Evolutionary conservation across 2,797 vertebrate species (phyloP), one percentile per base, ranked within the genome.

Genomic region (Threskiornis aethiopicus): DNA sequence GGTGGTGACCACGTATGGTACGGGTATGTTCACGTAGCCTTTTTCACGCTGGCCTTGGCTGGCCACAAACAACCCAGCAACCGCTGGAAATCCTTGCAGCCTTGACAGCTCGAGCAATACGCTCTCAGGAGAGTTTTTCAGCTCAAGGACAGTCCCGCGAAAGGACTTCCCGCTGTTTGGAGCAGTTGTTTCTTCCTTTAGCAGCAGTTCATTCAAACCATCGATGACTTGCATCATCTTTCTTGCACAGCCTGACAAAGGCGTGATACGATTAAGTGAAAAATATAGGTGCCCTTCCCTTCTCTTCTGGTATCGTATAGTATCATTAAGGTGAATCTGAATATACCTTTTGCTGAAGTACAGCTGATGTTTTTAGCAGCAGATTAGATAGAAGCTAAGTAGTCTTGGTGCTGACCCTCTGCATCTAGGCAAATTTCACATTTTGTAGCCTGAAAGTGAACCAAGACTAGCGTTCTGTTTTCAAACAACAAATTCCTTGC

Each of bases 381-480:
- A 76, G 24, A 6, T 67, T 10, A 46, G 75, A 3, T 6, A 31
- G 33, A 46, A 66, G 12, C 17, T 13, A 16, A 49, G 33, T 35
- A 24, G 5, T n/a, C 37, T 39, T 59, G 16, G 28, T 47, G 21
- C 55, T 49, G 61, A 5, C n/a, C 67, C 28, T 41, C 47, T 46
- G 29, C 24, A 25, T 16, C 52, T 9, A 9, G 44, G 46, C 59
- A 69, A 14, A 16, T 35, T 19, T 73, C 39, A 2, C n/a, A 0
- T 49, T 42, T 54, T 58, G 8, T 9, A 41, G n/a, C 47, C 62
- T 71, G 11, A 6, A 71, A 52, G 9, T 18, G 31, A 57, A 24
- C 46, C 1, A 1, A 49, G n/a, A 35, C 33, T 10, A 0, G 15
- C n/a, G 19, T 31, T 20, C 5, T 1, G 4, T 72, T 84, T 79